Evolutionary conservation across 2,113 vertebrate genomes (phyloP), one percentile per base, ranked within the genome.

Genomic region (Macroglossus sobrinus): DNA sequence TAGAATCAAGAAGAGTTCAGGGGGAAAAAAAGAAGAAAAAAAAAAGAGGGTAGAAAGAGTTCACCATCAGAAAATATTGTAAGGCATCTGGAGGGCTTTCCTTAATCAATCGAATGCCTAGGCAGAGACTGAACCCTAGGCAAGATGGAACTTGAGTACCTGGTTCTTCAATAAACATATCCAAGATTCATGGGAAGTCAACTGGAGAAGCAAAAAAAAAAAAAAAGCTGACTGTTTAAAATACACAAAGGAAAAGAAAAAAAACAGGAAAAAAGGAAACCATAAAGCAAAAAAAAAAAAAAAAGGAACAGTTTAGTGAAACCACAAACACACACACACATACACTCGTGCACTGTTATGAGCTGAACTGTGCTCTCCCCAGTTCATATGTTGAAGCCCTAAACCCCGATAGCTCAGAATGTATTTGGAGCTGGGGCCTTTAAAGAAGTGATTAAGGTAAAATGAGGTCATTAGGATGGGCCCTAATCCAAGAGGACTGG

Each of bases 181-280:
- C 66, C 50, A 71, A 92, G 40, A 85, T 26, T 91, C 33, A 22
- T 64, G 4, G 7, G 66, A 68, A 43, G 66, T 80, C 85, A 97
- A n/a, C 9, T 53, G 9, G 69, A 95, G 71, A 81, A 91, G 30
- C 4, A 74, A 78, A 75, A 22, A 13, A n/a, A n/a, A 55, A n/a
- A 24, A 57, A 91, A 59, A 71, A 57, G 55, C 72, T 96, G 72
- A 88, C 43, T 84, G 91, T 45, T 68, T 45, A 94, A 89, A 93
- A 89, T 47, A 57, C 16, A 63, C 5, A 47, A 61, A 64, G 11
- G 1, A 7, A 81, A 38, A 47, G 45, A 47, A 47, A 47, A 12
- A n/a, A 30, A 35, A 38, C 7, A 38, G 35, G 16, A 24, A 57
- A 18, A 35, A 66, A 22, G 26, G 38, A 84, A 71, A 84, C 19